Conservation (phyloP, 2,797 vertebrate genomes). For the Coreius guichenoti region DNA sequence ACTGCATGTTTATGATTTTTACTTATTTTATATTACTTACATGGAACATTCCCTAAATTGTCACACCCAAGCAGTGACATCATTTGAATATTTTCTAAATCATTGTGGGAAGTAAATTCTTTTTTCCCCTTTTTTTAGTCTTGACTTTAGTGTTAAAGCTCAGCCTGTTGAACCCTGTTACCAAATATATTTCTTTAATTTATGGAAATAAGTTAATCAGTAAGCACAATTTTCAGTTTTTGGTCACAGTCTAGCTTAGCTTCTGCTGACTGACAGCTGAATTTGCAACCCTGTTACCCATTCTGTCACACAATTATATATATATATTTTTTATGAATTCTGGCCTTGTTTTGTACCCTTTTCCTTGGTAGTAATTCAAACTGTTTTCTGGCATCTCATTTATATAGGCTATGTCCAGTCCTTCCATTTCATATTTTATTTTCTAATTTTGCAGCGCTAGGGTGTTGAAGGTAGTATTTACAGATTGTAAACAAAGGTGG, state of each 20-base stretch:
- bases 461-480: constrained; percentile 61
- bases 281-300: neutral
- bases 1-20: neutral
- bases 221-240: neutral
- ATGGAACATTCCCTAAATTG: neutral
- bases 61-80: neutral
- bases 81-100: neutral
- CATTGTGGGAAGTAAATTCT: neutral
- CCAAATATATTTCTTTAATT: neutral
- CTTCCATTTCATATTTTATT: constrained; percentile 20
- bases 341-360: neutral
- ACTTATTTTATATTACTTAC: neutral
- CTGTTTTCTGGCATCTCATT: constrained; percentile 3
- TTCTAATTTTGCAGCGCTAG: constrained; percentile 12
- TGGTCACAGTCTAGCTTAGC: neutral
- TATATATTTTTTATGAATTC: neutral
- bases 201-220: neutral
- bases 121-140: neutral
- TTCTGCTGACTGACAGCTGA: neutral
- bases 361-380: neutral
- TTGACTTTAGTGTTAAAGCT: neutral
- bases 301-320: neutral
- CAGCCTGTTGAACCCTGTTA: neutral
- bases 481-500: constrained; percentile 67
- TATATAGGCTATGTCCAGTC: neutral